Conservation (phyloP, 2,113 vertebrate genomes). For the Sisor rabdophorus region DNA sequence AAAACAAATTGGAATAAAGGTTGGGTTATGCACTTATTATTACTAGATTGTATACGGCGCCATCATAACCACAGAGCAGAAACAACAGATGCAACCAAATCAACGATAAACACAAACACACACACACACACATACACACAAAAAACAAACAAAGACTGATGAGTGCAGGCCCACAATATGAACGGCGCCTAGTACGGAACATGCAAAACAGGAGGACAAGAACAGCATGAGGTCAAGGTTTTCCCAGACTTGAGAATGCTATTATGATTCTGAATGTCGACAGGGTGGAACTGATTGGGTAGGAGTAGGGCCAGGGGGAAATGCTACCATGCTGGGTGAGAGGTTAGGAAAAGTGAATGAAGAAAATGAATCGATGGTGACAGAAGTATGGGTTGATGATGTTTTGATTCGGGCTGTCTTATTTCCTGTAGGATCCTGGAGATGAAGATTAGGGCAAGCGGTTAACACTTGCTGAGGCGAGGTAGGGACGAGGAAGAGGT, state of each 20-base stretch:
- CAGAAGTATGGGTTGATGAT: not conserved
- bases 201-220: conserved; percentile 55
- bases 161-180: conserved; percentile 47
- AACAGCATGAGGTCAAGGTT: conserved; percentile 31
- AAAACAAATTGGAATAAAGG: not conserved
- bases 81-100: conserved; percentile 31
- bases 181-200: conserved; percentile 47
- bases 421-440: conserved; percentile 15
- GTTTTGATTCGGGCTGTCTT: not conserved
- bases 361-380: conserved; percentile 22
- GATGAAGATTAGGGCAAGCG: conserved; percentile 43
- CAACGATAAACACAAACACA: conserved; percentile 28
- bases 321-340: conserved; percentile 40
- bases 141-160: conserved; percentile 46
- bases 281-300: conserved; percentile 17
- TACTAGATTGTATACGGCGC: conserved; percentile 16
- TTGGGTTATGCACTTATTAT: conserved; percentile 20
- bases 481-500: conserved; percentile 49
- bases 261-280: conserved; percentile 33
- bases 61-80: conserved; percentile 31
- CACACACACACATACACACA: conserved; percentile 24
- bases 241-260: not conserved
- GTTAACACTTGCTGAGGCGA: conserved; percentile 33
- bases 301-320: not conserved
- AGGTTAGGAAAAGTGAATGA: conserved; percentile 1